Evolutionary conservation across 2,888 invertebrate species (phyloP).

Genomic region (Seladonia tumulorum): DNA sequence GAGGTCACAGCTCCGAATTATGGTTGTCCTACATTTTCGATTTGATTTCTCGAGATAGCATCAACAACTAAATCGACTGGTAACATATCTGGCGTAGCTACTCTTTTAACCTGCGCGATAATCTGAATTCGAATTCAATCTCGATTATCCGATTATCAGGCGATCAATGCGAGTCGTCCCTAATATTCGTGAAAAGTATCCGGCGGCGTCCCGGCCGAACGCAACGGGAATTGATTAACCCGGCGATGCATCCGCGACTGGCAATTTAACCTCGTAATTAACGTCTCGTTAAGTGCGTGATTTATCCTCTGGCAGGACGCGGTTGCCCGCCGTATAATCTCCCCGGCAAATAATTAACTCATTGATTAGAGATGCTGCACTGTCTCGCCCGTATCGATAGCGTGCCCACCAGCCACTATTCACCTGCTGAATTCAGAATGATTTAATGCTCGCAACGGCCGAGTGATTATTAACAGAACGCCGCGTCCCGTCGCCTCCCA

Average conservation of each 20-base stretch:
- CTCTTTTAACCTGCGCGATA: neutral
- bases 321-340: slow-evolving; percentile 43
- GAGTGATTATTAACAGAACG: neutral
- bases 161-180: slow-evolving; percentile 40
- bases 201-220: slow-evolving; percentile 56
- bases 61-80: neutral
- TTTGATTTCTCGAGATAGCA: neutral
- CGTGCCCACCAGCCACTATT: neutral
- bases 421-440: slow-evolving; percentile 11
- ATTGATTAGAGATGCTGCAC: slow-evolving; percentile 35
- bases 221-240: slow-evolving; percentile 61
- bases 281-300: slow-evolving; percentile 63
- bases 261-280: slow-evolving; percentile 63
- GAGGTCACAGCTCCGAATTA: neutral
- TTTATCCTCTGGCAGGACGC: slow-evolving; percentile 42
- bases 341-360: slow-evolving; percentile 58
- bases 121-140: neutral
- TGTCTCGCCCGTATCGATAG: slow-evolving; percentile 18
- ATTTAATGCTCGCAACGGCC: neutral
- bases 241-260: slow-evolving; percentile 17
- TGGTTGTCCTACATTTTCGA: neutral
- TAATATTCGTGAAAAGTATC: slow-evolving; percentile 46
- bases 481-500: too few relatives aligned
- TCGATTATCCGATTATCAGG: neutral
- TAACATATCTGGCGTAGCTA: neutral